These are phyloP conservation scores for Agrypnus murinus DNA, from an alignment of 2,888 invertebrate species.

Conservation along the genomic window DNA sequence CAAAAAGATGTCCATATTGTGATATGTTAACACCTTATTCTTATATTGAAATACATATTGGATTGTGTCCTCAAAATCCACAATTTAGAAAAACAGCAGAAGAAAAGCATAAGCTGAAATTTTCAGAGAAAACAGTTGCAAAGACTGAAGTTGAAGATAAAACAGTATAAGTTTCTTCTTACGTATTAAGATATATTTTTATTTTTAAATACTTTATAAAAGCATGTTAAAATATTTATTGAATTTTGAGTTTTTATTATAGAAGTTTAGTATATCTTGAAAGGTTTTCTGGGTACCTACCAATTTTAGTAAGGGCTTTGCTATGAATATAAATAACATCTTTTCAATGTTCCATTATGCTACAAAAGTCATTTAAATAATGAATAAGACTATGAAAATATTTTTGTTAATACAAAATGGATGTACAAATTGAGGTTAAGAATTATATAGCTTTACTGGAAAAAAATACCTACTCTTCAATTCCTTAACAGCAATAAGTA, in stretches of 20 bases:
- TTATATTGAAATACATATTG: conserved; percentile 41
- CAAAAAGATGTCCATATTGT: conserved; percentile 43
- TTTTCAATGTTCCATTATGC: too few relatives aligned
- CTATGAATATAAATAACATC: too few relatives aligned
- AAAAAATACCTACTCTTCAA: neutral
- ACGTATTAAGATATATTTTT: too few relatives aligned
- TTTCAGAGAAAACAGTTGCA: conserved; percentile 35
- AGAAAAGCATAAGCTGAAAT: conserved; percentile 30
- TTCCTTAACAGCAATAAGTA: conserved; percentile 6
- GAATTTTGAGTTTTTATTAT: too few relatives aligned
- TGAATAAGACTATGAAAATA: too few relatives aligned
- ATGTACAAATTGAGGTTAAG: too few relatives aligned
- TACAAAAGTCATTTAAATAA: too few relatives aligned
- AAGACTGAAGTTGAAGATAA: conserved; percentile 30
- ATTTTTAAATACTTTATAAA: too few relatives aligned
- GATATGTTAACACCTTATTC: conserved; percentile 31
- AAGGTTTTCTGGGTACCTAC: neutral
- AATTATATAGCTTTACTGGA: too few relatives aligned
- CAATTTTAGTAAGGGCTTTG: neutral
- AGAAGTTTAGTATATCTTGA: too few relatives aligned
- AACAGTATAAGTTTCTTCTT: conserved; percentile 4
- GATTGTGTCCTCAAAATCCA: conserved; percentile 39
- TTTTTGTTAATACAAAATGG: too few relatives aligned
- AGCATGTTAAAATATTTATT: too few relatives aligned
- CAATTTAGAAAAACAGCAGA: conserved; percentile 35